Conservation (phyloP, 2,888 invertebrate species). For the Leptinotarsa rubiginosa region DNA sequence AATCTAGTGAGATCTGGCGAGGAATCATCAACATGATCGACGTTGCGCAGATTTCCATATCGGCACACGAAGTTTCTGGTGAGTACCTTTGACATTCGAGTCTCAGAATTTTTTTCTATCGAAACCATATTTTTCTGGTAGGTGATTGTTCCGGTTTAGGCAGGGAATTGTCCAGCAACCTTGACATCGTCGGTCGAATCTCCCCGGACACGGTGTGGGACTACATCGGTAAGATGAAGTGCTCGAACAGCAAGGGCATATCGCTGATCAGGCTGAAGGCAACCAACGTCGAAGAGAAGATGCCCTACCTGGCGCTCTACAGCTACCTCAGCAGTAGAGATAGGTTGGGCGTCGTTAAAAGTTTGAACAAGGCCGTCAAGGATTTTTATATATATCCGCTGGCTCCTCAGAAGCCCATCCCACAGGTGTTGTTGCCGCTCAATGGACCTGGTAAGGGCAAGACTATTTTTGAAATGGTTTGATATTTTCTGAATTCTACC, state of each 20-base stretch:
- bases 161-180: slow-evolving; percentile 79
- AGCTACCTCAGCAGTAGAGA: slow-evolving; percentile 89
- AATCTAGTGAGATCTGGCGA: slow-evolving; percentile 72
- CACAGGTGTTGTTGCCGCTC: slow-evolving; percentile 75
- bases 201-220: slow-evolving; percentile 92
- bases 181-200: slow-evolving; percentile 93
- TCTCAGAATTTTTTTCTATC: too few relatives aligned
- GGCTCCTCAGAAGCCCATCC: slow-evolving; percentile 79
- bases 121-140: slow-evolving; percentile 54
- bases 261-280: slow-evolving; percentile 85
- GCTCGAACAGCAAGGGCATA: slow-evolving; percentile 88
- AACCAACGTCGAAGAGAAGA: slow-evolving; percentile 84
- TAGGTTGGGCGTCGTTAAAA: slow-evolving; percentile 86
- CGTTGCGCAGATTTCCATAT: slow-evolving; percentile 87
- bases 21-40: slow-evolving; percentile 92
- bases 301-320: slow-evolving; percentile 86
- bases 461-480: neutral
- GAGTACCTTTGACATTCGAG: slow-evolving; percentile 29
- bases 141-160: slow-evolving; percentile 77
- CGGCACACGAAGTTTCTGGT: slow-evolving; percentile 79
- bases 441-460: slow-evolving; percentile 74
- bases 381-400: slow-evolving; percentile 94
- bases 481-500: too few relatives aligned
- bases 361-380: slow-evolving; percentile 83
- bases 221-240: slow-evolving; percentile 90